Percentiles rank a stretch among this genome's conserved stretches.
phyloP scores from a whole-genome alignment of 2,888 invertebrate species.

The Agrypnus murinus region DNA sequence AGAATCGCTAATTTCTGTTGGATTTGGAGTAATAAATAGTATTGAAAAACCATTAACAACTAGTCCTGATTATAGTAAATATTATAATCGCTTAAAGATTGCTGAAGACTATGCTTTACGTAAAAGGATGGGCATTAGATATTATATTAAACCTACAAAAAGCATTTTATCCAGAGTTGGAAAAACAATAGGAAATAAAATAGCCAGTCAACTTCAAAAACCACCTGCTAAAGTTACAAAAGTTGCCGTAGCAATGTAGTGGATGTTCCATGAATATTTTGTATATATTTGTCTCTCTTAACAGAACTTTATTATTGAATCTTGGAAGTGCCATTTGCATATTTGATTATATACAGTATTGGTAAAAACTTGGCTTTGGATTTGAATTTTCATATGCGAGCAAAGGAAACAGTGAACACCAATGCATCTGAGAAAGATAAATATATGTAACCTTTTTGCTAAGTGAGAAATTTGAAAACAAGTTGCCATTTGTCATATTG shows the following conservation, averaged over 20 bases:
- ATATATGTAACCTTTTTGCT: no score
- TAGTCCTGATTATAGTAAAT: slow-evolving; percentile 65
- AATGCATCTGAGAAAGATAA: no score
- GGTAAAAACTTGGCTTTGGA: no score
- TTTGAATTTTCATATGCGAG: no score
- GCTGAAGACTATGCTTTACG: slow-evolving; percentile 71
- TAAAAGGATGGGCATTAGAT: slow-evolving; percentile 72
- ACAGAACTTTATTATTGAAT: no score
- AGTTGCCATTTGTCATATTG: no score
- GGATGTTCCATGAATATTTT: no score
- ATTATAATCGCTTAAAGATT: slow-evolving; percentile 68
- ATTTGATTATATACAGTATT: no score
- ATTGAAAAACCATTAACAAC: slow-evolving; percentile 79
- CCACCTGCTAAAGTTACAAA: slow-evolving; percentile 27
- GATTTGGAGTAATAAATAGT: slow-evolving; percentile 82
- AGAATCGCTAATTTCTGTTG: slow-evolving; percentile 72
- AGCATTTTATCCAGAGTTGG: slow-evolving; percentile 51
- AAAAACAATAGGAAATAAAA: slow-evolving; percentile 45
- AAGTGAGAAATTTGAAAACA: no score
- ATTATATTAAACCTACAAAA: slow-evolving; percentile 70
- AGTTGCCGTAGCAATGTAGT: background rate
- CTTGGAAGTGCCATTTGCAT: no score
- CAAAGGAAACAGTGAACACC: no score
- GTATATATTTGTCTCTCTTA: no score
- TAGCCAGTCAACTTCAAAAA: slow-evolving; percentile 17